These are phyloP conservation scores for Chrysolina oricalcia DNA, from an alignment of 2,888 invertebrate genomes.

Conservation along the genomic window DNA sequence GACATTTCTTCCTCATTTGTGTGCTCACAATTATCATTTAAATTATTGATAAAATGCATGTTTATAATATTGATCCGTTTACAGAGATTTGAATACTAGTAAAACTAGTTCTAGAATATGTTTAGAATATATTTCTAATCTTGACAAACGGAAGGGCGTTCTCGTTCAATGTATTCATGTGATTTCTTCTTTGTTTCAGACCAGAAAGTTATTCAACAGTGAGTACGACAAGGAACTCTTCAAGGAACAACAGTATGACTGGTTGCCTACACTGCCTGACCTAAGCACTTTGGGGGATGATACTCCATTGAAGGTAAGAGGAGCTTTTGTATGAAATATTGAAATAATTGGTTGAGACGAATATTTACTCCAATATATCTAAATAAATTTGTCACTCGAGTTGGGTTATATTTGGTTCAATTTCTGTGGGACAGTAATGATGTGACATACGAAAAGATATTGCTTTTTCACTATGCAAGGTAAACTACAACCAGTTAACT, in stretches of 20 bases:
- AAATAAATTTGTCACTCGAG: too few relatives aligned
- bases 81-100: too few relatives aligned
- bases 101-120: too few relatives aligned
- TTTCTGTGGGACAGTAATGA: too few relatives aligned
- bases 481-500: too few relatives aligned
- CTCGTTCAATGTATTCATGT: neutral
- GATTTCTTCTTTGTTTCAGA: constrained; percentile 32
- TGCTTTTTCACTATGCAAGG: too few relatives aligned
- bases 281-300: constrained; percentile 3
- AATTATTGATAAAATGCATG: neutral
- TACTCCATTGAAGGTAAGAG: constrained; percentile 57
- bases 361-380: too few relatives aligned
- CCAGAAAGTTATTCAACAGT: constrained; percentile 25
- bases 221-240: constrained; percentile 28
- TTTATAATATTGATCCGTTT: neutral
- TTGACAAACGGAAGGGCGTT: neutral
- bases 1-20: neutral
- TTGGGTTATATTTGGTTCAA: too few relatives aligned
- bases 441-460: too few relatives aligned
- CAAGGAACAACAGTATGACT: constrained; percentile 15
- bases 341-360: too few relatives aligned
- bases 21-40: neutral
- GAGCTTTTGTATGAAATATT: neutral
- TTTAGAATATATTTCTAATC: neutral
- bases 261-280: constrained; percentile 29